Evolutionary conservation across 2,113 vertebrate species (phyloP).

Genomic region (Pimephales promelas): DNA sequence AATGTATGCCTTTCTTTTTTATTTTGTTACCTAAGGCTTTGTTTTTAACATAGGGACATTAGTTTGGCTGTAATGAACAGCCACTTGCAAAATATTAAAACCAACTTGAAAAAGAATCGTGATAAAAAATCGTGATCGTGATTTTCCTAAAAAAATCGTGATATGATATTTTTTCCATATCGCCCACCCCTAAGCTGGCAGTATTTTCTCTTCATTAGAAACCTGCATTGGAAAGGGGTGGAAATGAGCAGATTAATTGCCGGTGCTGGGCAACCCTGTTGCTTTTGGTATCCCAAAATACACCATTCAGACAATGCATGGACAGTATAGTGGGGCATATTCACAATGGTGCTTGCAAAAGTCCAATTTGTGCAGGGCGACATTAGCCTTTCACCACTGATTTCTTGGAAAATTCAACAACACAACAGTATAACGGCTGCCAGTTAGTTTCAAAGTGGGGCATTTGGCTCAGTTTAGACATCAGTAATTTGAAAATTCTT

Average conservation of each 20-base stretch:
- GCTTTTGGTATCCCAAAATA: constrained; percentile 47
- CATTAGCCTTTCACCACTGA: constrained; percentile 54
- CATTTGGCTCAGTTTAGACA: constrained; percentile 46
- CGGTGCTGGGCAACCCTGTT: constrained; percentile 31
- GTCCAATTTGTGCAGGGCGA: constrained; percentile 51
- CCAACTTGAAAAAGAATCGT: too few relatives aligned
- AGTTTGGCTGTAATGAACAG: too few relatives aligned
- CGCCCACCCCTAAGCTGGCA: too few relatives aligned
- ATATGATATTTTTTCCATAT: too few relatives aligned
- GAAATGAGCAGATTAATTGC: constrained; percentile 49
- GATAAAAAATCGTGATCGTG: too few relatives aligned
- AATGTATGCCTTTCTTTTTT: too few relatives aligned
- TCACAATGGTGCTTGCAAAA: constrained; percentile 49
- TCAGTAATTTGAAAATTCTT: constrained; percentile 35
- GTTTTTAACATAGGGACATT: too few relatives aligned
- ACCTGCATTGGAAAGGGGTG: constrained; percentile 12
- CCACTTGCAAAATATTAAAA: too few relatives aligned
- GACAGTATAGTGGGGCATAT: constrained; percentile 36
- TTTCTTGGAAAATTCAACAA: constrained; percentile 47
- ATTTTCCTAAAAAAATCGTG: too few relatives aligned
- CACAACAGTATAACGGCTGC: constrained; percentile 46
- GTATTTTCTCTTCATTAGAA: constrained; percentile 8
- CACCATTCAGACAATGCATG: constrained; percentile 40
- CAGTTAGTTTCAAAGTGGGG: constrained; percentile 54
- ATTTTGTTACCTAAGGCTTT: too few relatives aligned